These are phyloP conservation scores for Notodonta dromedarius DNA, from an alignment of 2,888 invertebrate genomes.

Conservation along the genomic window DNA sequence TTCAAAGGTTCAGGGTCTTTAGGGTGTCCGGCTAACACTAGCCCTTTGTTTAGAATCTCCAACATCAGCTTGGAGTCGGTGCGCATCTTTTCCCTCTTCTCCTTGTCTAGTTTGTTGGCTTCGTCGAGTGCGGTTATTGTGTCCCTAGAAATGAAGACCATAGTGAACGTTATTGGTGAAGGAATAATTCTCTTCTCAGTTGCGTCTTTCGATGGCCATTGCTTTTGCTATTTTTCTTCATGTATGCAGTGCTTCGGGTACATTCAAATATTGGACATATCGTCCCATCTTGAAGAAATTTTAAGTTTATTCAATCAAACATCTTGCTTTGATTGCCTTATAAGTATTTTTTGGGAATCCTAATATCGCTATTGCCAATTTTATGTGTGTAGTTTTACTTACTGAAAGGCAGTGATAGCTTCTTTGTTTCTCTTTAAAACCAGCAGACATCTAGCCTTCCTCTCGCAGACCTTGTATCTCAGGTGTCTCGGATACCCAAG, in stretches of 20 bases:
- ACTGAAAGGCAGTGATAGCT: conserved; percentile 86
- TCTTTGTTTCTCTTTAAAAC: conserved; percentile 86
- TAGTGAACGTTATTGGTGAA: neutral
- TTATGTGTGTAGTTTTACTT: conserved; percentile 33
- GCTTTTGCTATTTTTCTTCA: no score
- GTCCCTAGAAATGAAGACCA: conserved; percentile 65
- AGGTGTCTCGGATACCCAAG: conserved; percentile 89
- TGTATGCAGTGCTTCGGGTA: no score
- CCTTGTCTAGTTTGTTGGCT: conserved; percentile 84
- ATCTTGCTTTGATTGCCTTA: neutral
- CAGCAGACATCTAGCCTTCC: conserved; percentile 89
- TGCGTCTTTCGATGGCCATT: no score
- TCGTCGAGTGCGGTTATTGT: conserved; percentile 88
- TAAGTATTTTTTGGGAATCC: no score
- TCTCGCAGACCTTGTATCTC: conserved; percentile 89
- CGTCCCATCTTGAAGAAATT: no score
- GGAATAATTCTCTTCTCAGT: no score
- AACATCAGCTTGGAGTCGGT: conserved; percentile 89
- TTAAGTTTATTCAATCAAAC: no score
- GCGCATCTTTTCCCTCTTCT: conserved; percentile 86
- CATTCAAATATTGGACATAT: no score
- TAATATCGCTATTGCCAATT: no score
- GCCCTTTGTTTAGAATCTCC: conserved; percentile 86
- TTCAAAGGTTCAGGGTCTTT: conserved; percentile 67
- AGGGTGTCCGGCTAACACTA: conserved; percentile 72